Conservation (phyloP, 2,113 vertebrate genomes). For the Asarcornis scutulata region DNA sequence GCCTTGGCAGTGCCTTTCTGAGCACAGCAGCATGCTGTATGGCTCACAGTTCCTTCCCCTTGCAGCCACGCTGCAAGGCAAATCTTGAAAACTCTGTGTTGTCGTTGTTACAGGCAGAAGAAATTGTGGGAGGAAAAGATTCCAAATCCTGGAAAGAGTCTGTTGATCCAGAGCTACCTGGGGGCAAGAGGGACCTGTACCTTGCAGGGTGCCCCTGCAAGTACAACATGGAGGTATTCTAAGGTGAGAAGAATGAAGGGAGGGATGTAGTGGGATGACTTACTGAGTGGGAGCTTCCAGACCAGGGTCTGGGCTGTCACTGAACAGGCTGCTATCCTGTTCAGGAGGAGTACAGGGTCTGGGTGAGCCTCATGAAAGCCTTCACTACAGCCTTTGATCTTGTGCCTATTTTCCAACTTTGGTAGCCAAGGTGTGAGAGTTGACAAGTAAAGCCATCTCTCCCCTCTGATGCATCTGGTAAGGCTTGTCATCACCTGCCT, state of each 20-base stretch:
- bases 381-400: neutral
- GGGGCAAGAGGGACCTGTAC: constrained; percentile 24
- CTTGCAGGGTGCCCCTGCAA: neutral
- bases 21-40: rapidly evolving
- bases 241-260: neutral
- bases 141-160: constrained; percentile 67
- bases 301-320: neutral
- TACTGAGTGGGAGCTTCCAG: neutral
- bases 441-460: neutral
- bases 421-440: neutral
- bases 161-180: constrained; percentile 34
- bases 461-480: neutral
- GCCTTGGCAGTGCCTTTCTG: rapidly evolving
- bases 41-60: neutral
- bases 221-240: neutral
- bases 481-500: neutral
- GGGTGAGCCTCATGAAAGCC: neutral
- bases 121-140: constrained; percentile 62
- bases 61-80: neutral
- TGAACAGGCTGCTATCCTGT: neutral
- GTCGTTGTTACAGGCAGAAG: constrained; percentile 41
- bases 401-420: neutral
- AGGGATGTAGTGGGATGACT: neutral
- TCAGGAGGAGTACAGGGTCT: neutral
- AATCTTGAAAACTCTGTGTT: neutral